Percentiles rank a stretch among this genome's conserved stretches.
These are phyloP conservation scores for Cephus spinipes DNA, from an alignment of 2,888 invertebrate species.

Conservation along the genomic window DNA sequence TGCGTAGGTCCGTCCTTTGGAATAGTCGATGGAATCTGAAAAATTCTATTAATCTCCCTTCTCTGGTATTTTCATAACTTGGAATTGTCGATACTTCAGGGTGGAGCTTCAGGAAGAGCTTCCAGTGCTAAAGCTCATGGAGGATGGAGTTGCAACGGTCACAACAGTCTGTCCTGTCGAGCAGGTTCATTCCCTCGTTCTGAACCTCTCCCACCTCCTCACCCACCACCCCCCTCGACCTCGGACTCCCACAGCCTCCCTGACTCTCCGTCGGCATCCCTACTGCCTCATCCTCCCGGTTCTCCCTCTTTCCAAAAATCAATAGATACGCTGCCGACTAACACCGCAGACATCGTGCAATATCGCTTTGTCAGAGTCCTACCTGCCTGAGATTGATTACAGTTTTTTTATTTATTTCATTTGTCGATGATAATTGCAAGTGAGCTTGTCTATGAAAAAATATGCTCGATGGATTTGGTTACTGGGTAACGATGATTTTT, in stretches of 20 bases:
- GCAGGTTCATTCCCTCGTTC: too few species aligned
- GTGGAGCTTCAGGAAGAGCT: too few species aligned
- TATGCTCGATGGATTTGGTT: not conserved
- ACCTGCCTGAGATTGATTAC: not conserved
- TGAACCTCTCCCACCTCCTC: not conserved
- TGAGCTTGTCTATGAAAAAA: not conserved
- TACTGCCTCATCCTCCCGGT: conserved; percentile 36
- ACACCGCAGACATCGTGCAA: conserved; percentile 20
- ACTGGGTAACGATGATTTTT: not conserved
- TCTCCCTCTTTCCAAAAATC: conserved; percentile 56
- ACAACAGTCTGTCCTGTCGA: conserved; percentile 24
- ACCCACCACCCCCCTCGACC: not conserved
- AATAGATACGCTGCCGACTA: conserved; percentile 43
- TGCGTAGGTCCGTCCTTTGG: too few species aligned
- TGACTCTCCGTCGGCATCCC: conserved; percentile 32
- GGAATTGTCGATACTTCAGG: too few species aligned
- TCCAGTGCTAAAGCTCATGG: conserved; percentile 11
- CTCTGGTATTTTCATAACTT: too few species aligned
- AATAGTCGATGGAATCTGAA: too few species aligned
- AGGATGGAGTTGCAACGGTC: conserved; percentile 30
- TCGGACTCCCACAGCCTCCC: conserved; percentile 35
- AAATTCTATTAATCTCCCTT: too few species aligned
- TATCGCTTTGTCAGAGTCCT: not conserved
- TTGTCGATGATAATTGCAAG: not conserved
- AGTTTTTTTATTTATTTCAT: not conserved